phyloP scores from a whole-genome alignment of 1,140 invertebrate genomes.

The Listronotus bonariensis region DNA sequence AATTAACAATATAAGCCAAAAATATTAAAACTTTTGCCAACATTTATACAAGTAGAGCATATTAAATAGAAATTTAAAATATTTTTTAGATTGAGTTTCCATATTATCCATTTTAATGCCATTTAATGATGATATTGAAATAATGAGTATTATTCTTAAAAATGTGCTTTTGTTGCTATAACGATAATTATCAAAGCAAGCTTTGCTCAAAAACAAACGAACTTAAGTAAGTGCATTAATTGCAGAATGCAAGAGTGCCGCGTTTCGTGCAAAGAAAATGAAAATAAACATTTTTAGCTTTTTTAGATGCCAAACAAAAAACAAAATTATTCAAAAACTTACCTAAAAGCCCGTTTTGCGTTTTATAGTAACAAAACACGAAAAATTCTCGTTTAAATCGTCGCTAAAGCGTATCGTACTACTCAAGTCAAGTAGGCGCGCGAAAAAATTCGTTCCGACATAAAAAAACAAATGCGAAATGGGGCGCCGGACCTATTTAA shows the following conservation, averaged over 20 bases:
- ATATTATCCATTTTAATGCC: too few species aligned
- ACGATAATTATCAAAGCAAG: conserved; percentile 7
- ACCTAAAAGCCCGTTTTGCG: conserved; percentile 1
- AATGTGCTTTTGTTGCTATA: conserved; percentile 8
- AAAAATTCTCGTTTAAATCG: background rate
- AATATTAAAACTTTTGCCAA: conserved; percentile 6
- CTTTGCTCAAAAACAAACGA: conserved; percentile 1
- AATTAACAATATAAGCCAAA: conserved; percentile 14
- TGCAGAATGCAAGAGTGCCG: background rate
- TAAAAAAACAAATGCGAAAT: conserved; percentile 4
- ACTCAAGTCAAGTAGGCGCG: conserved; percentile 2
- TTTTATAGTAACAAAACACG: background rate
- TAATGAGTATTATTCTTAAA: background rate
- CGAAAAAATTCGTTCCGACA: background rate
- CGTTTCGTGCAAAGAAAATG: background rate
- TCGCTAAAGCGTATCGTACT: background rate
- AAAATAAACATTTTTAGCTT: conserved; percentile 3
- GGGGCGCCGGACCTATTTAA: background rate
- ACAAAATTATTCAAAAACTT: conserved; percentile 1
- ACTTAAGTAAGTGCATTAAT: background rate
- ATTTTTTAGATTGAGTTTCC: too few species aligned
- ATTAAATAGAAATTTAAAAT: conserved; percentile 1
- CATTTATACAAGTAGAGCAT: conserved; percentile 4
- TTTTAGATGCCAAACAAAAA: background rate
- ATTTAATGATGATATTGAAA: too few species aligned